Percentiles rank a stretch among this genome's conserved stretches.
These are phyloP conservation scores for Callimorpha dominula DNA, from an alignment of 2,888 invertebrate genomes.

Conservation along the genomic window DNA sequence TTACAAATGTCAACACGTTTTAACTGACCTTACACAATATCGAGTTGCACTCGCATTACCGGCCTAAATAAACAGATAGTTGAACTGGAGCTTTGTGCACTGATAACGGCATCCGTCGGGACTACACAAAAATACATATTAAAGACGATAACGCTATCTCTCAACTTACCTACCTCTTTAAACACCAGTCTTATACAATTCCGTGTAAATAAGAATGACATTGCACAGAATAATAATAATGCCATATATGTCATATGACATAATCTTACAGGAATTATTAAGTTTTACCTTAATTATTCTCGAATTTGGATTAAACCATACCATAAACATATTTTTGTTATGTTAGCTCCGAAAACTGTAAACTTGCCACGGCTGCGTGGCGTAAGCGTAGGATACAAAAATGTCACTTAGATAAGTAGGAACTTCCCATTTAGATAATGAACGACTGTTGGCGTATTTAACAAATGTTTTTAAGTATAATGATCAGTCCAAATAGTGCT, in stretches of 20 bases:
- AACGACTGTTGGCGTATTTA: conserved; percentile 50
- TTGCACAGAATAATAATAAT: conserved; percentile 28
- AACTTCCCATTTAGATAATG: conserved; percentile 78
- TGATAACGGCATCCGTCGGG: conserved; percentile 80
- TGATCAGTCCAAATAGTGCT: conserved; percentile 36
- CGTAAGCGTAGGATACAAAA: conserved; percentile 70
- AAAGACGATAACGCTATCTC: conserved; percentile 64
- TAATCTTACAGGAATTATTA: neutral
- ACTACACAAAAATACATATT: conserved; percentile 58
- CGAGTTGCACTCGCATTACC: conserved; percentile 57
- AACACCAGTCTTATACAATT: conserved; percentile 33
- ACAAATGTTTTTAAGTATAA: conserved; percentile 31
- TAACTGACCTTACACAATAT: conserved; percentile 81
- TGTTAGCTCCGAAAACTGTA: conserved; percentile 23
- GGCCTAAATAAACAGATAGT: conserved; percentile 71
- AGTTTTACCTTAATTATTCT: neutral
- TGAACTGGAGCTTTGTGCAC: conserved; percentile 54
- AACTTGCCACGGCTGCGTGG: conserved; percentile 36
- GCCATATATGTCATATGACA: conserved; percentile 22
- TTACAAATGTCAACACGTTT: conserved; percentile 47
- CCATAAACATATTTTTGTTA: neutral
- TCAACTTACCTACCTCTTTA: conserved; percentile 45
- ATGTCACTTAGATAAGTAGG: conserved; percentile 73
- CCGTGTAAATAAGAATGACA: conserved; percentile 37
- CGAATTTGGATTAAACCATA: neutral